These are phyloP conservation scores for Ferrisia virgata DNA, from an alignment of 2,888 invertebrate genomes.

Conservation along the genomic window DNA sequence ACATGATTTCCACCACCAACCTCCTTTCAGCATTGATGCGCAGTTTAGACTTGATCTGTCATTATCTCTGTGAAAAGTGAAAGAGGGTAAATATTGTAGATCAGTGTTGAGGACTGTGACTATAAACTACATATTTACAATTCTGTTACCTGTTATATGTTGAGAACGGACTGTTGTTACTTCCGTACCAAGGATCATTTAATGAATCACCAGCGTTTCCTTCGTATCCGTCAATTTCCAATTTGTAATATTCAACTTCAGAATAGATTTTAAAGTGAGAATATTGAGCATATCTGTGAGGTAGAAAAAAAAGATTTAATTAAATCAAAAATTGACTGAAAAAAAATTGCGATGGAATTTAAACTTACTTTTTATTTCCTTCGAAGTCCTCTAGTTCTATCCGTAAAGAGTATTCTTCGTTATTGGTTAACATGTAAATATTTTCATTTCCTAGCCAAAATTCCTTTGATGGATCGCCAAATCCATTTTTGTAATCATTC, in stretches of 20 bases:
- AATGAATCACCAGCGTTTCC: conserved; percentile 87
- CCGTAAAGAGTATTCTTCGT: conserved; percentile 81
- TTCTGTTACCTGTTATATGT: conserved; percentile 75
- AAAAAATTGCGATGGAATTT: not conserved
- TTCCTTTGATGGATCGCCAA: conserved; percentile 84
- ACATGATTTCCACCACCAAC: conserved; percentile 95
- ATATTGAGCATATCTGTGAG: conserved; percentile 79
- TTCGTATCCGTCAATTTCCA: conserved; percentile 88
- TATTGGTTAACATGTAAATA: conserved; percentile 88
- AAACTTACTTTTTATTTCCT: conserved; percentile 75
- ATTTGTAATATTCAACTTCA: conserved; percentile 84
- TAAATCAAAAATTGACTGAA: not conserved
- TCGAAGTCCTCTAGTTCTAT: conserved; percentile 90
- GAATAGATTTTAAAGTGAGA: conserved; percentile 90
- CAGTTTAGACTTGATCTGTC: conserved; percentile 87
- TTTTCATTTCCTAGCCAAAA: conserved; percentile 93
- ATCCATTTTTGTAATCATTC: conserved; percentile 90
- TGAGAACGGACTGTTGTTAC: conserved; percentile 89
- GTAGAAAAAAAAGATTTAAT: not conserved
- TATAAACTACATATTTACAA: not conserved
- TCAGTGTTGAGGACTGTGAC: not conserved
- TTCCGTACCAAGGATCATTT: conserved; percentile 91
- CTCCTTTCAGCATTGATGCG: conserved; percentile 89
- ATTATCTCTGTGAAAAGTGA: conserved; percentile 67
- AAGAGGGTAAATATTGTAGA: too few relatives aligned